Percentiles rank a stretch among this genome's conserved stretches.
Conservation (phyloP, 2,797 vertebrate genomes). For the Tolypeutes matacus region DNA sequence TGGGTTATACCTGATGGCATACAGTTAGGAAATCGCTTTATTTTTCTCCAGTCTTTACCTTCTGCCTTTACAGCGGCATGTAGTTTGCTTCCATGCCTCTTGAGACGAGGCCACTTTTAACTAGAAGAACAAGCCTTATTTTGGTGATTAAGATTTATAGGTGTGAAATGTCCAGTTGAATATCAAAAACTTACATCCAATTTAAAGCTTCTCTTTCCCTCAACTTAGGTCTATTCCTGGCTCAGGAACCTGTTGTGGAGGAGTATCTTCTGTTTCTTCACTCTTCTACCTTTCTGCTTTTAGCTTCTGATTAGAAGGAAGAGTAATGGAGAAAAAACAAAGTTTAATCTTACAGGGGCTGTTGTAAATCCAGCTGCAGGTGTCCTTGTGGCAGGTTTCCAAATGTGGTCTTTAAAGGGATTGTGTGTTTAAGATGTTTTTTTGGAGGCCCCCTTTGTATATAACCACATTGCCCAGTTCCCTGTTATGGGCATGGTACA, state of each 20-base stretch:
- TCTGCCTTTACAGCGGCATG: neutral
- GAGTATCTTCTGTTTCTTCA: neutral
- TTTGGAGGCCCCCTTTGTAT: neutral
- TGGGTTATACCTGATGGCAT: neutral
- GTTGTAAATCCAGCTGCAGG: neutral
- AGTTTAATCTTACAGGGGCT: neutral
- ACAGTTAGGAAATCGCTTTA: neutral
- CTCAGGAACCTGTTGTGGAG: neutral
- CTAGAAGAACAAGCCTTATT: neutral
- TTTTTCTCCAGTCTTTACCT: neutral
- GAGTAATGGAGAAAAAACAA: neutral
- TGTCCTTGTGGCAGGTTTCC: neutral
- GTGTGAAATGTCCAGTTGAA: neutral
- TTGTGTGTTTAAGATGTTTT: neutral
- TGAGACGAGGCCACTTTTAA: neutral
- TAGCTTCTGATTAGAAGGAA: neutral
- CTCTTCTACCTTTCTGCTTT: neutral
- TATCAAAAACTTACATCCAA: neutral
- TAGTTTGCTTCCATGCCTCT: neutral
- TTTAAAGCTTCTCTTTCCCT: neutral
- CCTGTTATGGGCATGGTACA: neutral
- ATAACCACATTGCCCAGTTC: neutral
- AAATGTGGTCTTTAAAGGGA: neutral
- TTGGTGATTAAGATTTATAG: neutral
- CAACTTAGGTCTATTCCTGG: neutral